Conservation (phyloP, 2,888 invertebrate genomes). For the Troides aeacus region DNA sequence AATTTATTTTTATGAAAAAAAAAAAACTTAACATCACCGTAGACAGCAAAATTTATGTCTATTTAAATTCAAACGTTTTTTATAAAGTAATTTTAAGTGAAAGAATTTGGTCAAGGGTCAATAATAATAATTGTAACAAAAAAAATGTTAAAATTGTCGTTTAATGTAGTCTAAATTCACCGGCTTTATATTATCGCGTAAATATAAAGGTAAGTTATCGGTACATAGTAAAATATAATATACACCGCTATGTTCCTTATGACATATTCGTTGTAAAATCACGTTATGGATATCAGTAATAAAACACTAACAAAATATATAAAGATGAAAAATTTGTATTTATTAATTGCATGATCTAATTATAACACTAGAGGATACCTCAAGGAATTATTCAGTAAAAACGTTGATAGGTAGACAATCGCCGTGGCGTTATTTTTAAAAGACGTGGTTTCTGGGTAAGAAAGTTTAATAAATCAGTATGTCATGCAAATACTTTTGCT, state of each 20-base stretch:
- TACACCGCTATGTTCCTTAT: neutral
- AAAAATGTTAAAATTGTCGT: slow-evolving; percentile 42
- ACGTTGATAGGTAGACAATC: no score
- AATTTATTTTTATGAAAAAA: neutral
- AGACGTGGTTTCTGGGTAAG: no score
- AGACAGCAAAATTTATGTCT: slow-evolving; percentile 21
- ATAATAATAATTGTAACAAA: slow-evolving; percentile 26
- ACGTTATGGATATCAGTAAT: neutral
- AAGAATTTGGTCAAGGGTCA: slow-evolving; percentile 26
- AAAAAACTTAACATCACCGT: slow-evolving; percentile 15
- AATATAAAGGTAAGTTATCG: slow-evolving; percentile 24
- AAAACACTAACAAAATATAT: no score
- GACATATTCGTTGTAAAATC: neutral
- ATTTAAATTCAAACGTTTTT: slow-evolving; percentile 28
- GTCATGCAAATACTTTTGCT: neutral
- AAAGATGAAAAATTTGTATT: no score
- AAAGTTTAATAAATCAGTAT: neutral
- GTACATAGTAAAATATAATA: neutral
- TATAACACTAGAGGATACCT: no score
- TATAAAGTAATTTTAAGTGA: slow-evolving; percentile 30
- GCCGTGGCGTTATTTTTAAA: no score
- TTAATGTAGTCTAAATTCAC: slow-evolving; percentile 12
- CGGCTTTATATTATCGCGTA: slow-evolving; percentile 13
- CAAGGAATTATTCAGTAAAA: no score
- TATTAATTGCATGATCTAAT: no score